Conservation (phyloP, 2,888 invertebrate species). For the Ectobius pallidus region DNA sequence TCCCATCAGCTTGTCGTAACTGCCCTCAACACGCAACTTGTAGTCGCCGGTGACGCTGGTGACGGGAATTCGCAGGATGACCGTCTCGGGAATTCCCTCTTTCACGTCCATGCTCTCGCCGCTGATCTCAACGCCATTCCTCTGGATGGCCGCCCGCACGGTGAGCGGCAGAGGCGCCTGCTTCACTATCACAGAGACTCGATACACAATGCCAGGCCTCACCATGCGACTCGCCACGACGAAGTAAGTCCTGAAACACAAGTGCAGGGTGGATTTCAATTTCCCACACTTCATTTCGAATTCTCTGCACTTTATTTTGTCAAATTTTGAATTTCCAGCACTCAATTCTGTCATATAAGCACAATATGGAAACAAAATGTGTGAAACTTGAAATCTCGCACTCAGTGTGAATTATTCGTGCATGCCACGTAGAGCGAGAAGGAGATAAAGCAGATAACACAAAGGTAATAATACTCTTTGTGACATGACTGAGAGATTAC, state of each 20-base stretch:
- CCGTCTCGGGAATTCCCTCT: conserved; percentile 85
- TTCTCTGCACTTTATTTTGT: too few species aligned
- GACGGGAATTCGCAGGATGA: conserved; percentile 85
- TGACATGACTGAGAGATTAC: too few species aligned
- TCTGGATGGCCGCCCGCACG: conserved; percentile 85
- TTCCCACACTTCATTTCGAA: too few species aligned
- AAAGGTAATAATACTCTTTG: too few species aligned
- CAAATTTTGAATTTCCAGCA: too few species aligned
- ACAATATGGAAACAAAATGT: too few species aligned
- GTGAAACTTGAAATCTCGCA: too few species aligned
- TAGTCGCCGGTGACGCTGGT: conserved; percentile 86
- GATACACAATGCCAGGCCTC: conserved; percentile 88
- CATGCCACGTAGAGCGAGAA: too few species aligned
- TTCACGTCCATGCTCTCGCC: conserved; percentile 81
- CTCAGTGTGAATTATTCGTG: too few species aligned
- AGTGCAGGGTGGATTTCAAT: too few species aligned
- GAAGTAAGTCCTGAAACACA: conserved; percentile 80
- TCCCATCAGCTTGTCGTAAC: conserved; percentile 77
- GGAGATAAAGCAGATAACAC: too few species aligned
- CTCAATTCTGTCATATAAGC: too few species aligned
- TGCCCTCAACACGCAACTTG: conserved; percentile 81
- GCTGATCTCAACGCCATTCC: conserved; percentile 89
- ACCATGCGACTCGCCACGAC: conserved; percentile 91
- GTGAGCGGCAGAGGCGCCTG: conserved; percentile 80
- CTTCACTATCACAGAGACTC: conserved; percentile 84